Evolutionary conservation across 2,888 invertebrate species (phyloP).

Genomic region (Liopterus haemorrhoidalis): DNA sequence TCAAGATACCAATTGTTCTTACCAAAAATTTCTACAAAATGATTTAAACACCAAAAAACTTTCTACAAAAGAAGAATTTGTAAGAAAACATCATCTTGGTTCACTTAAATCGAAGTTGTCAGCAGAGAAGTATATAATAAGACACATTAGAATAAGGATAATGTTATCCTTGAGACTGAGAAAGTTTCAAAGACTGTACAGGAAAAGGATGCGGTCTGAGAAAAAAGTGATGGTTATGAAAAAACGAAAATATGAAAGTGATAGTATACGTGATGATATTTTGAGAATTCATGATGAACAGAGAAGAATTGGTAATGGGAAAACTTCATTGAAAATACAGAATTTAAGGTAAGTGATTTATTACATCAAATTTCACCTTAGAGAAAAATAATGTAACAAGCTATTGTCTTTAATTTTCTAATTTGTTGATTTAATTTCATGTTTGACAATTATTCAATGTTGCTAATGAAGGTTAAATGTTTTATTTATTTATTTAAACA

Average conservation of each 20-base stretch:
- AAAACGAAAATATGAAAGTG: conserved; percentile 16
- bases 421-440: too few relatives aligned
- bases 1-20: conserved; percentile 11
- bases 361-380: too few relatives aligned
- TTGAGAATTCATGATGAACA: conserved; percentile 41
- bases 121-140: conserved; percentile 54
- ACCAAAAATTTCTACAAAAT: conserved; percentile 16
- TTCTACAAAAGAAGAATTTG: conserved; percentile 17
- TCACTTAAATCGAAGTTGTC: conserved; percentile 16
- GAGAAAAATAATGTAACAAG: too few relatives aligned
- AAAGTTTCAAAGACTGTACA: conserved; percentile 46
- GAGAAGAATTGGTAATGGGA: conserved; percentile 43
- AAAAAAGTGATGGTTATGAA: conserved; percentile 12
- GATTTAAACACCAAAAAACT: conserved; percentile 18
- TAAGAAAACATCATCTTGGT: conserved; percentile 9
- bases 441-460: too few relatives aligned
- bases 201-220: conserved; percentile 28
- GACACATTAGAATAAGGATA: conserved; percentile 60
- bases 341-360: conserved; percentile 42
- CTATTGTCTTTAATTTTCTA: too few relatives aligned
- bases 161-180: conserved; percentile 62
- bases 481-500: too few relatives aligned
- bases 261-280: conserved; percentile 26
- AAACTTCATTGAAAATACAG: conserved; percentile 44
- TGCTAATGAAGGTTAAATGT: too few relatives aligned